Conservation (phyloP, 2,797 vertebrate species). For the Gobio occitaniae region DNA sequence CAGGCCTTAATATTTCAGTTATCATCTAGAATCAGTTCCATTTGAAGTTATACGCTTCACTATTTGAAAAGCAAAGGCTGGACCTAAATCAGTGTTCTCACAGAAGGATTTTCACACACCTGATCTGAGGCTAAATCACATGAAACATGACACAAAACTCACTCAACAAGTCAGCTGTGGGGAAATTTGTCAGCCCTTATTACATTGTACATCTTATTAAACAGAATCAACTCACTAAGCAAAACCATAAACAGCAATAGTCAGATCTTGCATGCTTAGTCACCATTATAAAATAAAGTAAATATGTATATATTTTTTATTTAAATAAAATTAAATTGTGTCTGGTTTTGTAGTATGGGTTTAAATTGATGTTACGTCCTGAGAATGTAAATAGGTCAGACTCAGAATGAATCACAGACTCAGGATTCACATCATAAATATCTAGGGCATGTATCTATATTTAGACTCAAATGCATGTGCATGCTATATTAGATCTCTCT, state of each 20-base stretch:
- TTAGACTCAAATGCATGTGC: background rate
- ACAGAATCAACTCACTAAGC: background rate
- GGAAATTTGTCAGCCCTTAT: background rate
- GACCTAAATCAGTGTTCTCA: background rate
- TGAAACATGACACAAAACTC: conserved; percentile 4
- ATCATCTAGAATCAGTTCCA: conserved; percentile 10
- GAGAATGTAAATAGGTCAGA: conserved; percentile 20
- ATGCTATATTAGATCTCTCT: background rate
- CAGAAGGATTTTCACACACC: background rate
- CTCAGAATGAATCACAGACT: conserved; percentile 15
- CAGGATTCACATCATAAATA: background rate
- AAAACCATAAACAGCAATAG: background rate
- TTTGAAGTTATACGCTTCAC: background rate
- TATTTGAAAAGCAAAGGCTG: background rate
- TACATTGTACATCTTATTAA: background rate
- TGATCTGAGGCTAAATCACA: conserved; percentile 3
- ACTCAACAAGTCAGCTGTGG: background rate
- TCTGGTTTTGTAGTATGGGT: background rate
- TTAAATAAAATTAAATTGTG: background rate
- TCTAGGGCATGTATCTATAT: conserved; percentile 24
- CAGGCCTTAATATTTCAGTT: background rate
- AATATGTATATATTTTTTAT: too few relatives aligned
- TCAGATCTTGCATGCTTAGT: background rate
- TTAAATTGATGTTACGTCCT: background rate
- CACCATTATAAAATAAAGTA: background rate